These are phyloP conservation scores for Callipepla squamata DNA, from an alignment of 2,113 vertebrate genomes.

Conservation along the genomic window DNA sequence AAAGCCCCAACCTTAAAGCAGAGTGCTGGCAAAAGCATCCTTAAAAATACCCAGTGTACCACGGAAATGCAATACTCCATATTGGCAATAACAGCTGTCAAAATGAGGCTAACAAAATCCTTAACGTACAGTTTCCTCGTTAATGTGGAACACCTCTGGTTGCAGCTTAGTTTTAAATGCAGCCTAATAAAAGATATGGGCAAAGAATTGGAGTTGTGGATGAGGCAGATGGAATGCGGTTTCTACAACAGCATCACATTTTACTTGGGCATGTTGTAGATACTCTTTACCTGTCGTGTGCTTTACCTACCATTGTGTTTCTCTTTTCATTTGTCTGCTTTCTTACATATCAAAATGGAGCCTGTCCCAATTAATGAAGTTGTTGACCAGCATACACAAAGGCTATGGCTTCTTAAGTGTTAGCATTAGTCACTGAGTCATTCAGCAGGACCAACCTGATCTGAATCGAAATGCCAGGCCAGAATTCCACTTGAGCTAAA, in stretches of 20 bases:
- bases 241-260: background rate
- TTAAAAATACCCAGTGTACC: background rate
- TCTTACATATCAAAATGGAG: background rate
- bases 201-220: background rate
- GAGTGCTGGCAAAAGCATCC: background rate
- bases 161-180: background rate
- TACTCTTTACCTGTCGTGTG: background rate
- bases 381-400: background rate
- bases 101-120: background rate
- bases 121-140: background rate
- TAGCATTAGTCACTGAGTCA: background rate
- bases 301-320: background rate
- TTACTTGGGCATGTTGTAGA: background rate
- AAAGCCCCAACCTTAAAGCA: background rate
- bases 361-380: background rate
- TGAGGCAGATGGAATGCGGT: background rate
- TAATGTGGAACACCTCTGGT: background rate
- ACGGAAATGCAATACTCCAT: background rate
- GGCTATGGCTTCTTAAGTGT: background rate
- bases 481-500: background rate
- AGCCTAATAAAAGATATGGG: background rate
- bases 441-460: conserved; percentile 32
- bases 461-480: background rate
- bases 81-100: background rate
- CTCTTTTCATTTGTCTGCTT: background rate